phyloP scores from a whole-genome alignment of 2,888 invertebrate species.

The Microplitis manilae region DNA sequence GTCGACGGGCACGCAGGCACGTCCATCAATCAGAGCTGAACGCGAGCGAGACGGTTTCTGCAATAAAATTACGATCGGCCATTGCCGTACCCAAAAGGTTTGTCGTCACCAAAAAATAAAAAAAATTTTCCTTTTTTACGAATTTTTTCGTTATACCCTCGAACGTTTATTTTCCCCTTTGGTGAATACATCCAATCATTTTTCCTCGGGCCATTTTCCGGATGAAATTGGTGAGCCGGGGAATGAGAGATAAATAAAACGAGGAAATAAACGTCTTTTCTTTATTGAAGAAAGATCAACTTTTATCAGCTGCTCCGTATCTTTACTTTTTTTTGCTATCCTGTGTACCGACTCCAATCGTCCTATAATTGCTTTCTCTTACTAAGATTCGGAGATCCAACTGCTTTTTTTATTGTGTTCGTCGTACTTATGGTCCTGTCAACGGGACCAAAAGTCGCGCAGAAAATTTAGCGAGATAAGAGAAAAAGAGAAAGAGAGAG shows the following conservation, averaged over 20 bases:
- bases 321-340: conserved; percentile 54
- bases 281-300: conserved; percentile 34
- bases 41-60: conserved; percentile 37
- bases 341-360: conserved; percentile 42
- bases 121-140: not conserved
- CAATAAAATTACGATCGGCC: conserved; percentile 41
- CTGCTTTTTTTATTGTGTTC: conserved; percentile 42
- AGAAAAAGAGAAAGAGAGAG: conserved; percentile 34
- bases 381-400: conserved; percentile 68
- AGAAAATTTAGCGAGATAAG: conserved; percentile 9
- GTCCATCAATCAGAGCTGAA: conserved; percentile 43
- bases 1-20: conserved; percentile 36
- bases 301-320: conserved; percentile 64
- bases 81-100: conserved; percentile 24
- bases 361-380: conserved; percentile 69
- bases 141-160: conserved; percentile 17
- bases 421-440: conserved; percentile 27
- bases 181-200: conserved; percentile 8
- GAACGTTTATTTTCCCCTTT: conserved; percentile 31
- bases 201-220: conserved; percentile 21
- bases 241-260: conserved; percentile 13
- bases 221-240: conserved; percentile 8
- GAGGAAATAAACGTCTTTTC: not conserved
- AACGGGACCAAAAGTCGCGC: conserved; percentile 5
- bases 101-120: conserved; percentile 22